Evolutionary conservation across 2,888 invertebrate species (phyloP), one percentile per base, ranked within the genome.

Genomic region (Drosophila infuscata): DNA sequence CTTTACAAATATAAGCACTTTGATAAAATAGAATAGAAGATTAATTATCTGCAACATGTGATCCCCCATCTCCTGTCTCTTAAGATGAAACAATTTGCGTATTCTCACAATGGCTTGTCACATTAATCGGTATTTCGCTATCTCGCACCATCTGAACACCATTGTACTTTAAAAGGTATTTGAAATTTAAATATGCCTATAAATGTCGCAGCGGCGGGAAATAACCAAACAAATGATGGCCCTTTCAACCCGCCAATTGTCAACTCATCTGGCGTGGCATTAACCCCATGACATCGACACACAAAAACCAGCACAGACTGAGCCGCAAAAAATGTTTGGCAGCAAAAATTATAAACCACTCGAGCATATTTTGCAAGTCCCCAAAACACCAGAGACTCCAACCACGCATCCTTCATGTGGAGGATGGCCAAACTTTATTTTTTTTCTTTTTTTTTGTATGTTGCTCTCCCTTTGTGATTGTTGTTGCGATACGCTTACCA

Each of bases 331-430:
- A 84, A 73, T 79, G 71, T 82, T 82, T 83, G 82, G 68, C 75
- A 84, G 81, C 81, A 73, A 83, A 83, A 83, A 83, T 83, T 80
- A 84, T 84, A 84, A 83, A 84, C 85, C 85, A 83, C 85, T 84
- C 85, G 82, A 83, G 85, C 82, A 83, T 83, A 83, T 84, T 83
- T 84, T 80, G 82, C 81, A 80, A 82, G 81, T 84, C 70, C 77
- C 74, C 69, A 68, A 57, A 56, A 20, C 62, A 43, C 29, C 12
- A 32, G 62, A 17, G 36, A 30, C 38, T 30, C 60, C 53, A 49
- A 46, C 53, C 46, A 36, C 46, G 59, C 6, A 51, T 29, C 43
- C 52, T 73, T 58, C 73, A 73, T 51, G 68, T 76, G 65, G 53
- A 58, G 65, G 53, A 58, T 79, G 79, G 68, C 48, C 48, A 64